Evolutionary conservation across 2,797 vertebrate genomes (phyloP).

Genomic region (Microctenopoma steveboyesi): DNA sequence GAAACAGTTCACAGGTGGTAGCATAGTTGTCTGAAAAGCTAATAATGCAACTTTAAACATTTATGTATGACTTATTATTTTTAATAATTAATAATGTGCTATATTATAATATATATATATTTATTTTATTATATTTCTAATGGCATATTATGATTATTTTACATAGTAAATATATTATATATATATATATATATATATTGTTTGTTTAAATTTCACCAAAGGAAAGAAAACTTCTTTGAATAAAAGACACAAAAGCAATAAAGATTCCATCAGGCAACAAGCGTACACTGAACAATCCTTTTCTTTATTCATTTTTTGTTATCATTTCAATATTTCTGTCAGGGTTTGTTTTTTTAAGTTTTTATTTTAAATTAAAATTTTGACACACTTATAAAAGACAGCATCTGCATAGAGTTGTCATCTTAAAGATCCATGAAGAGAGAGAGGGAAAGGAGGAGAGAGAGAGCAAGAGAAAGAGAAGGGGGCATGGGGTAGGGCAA

Average conservation of each 20-base stretch:
- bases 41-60: too few relatives aligned
- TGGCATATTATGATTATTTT: too few relatives aligned
- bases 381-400: constrained; percentile 91
- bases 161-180: too few relatives aligned
- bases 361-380: constrained; percentile 87
- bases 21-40: too few relatives aligned
- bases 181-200: too few relatives aligned
- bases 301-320: constrained; percentile 87
- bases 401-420: constrained; percentile 92
- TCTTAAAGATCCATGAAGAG: constrained; percentile 88
- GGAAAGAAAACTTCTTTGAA: background rate
- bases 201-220: too few relatives aligned
- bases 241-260: constrained; percentile 11
- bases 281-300: constrained; percentile 87
- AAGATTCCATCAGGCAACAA: background rate
- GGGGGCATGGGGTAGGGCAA: constrained; percentile 51
- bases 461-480: constrained; percentile 43
- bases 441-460: constrained; percentile 28
- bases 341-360: constrained; percentile 81
- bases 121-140: too few relatives aligned
- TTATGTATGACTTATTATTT: too few relatives aligned
- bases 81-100: too few relatives aligned
- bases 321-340: constrained; percentile 86
- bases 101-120: too few relatives aligned
- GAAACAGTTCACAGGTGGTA: too few relatives aligned